phyloP scores from a whole-genome alignment of 2,797 vertebrate genomes.

The Hyperoplus immaculatus region DNA sequence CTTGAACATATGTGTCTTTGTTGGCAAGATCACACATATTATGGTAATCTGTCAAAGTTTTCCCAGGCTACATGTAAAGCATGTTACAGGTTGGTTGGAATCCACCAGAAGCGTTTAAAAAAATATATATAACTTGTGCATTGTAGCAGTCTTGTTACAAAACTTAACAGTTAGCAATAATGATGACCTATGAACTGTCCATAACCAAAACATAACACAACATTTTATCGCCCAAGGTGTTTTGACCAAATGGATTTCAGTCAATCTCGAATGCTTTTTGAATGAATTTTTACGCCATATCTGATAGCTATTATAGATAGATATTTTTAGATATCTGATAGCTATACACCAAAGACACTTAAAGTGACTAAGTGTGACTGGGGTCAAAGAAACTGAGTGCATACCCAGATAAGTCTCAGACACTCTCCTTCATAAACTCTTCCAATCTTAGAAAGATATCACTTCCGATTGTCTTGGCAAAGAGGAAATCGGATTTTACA shows the following conservation, averaged over 20 bases:
- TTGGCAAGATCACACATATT: constrained; percentile 1
- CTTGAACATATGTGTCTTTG: neutral
- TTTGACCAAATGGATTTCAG: neutral
- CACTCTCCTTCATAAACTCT: constrained; percentile 10
- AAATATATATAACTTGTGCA: neutral
- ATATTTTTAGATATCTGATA: neutral
- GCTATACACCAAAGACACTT: neutral
- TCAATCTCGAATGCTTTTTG: neutral
- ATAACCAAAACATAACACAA: neutral
- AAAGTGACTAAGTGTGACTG: constrained; percentile 2
- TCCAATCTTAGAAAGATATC: constrained; percentile 16
- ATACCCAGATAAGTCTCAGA: neutral
- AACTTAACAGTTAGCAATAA: neutral
- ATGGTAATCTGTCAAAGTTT: neutral
- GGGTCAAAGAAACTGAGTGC: constrained; percentile 1
- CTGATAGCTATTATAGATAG: neutral
- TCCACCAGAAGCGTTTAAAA: neutral
- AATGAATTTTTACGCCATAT: neutral
- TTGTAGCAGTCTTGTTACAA: neutral
- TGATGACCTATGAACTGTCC: neutral
- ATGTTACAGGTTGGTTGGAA: neutral
- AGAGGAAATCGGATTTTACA: constrained; percentile 39
- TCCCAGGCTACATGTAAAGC: neutral
- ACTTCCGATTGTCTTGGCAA: constrained; percentile 38
- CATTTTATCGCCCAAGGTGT: neutral